Conservation (phyloP, 1,140 invertebrate genomes). For the Oreohelix idahoensis region DNA sequence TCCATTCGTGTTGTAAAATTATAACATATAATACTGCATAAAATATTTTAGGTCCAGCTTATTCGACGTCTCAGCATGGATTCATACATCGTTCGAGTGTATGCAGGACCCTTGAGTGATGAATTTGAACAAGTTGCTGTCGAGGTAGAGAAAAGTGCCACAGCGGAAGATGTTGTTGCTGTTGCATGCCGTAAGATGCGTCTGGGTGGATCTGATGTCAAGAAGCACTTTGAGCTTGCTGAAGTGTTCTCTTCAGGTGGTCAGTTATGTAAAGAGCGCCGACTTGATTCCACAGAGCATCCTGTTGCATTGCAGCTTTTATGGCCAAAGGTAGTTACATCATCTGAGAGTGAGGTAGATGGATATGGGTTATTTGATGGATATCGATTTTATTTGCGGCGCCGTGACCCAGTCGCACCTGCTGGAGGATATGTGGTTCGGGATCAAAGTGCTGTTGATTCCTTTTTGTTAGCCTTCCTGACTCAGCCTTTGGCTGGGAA, state of each 20-base stretch:
- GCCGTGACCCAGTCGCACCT: conserved; percentile 63
- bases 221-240: conserved; percentile 84
- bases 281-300: conserved; percentile 87
- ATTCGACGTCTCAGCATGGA: conserved; percentile 67
- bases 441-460: conserved; percentile 82
- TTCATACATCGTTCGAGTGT: conserved; percentile 82
- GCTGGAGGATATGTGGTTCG: conserved; percentile 81
- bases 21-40: no score
- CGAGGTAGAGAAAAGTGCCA: conserved; percentile 92
- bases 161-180: conserved; percentile 85
- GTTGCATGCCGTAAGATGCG: conserved; percentile 86
- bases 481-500: conserved; percentile 88
- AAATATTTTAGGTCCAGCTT: conserved; percentile 45
- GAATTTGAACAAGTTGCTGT: conserved; percentile 92
- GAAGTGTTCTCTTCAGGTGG: conserved; percentile 85
- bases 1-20: no score
- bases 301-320: conserved; percentile 93
- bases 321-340: conserved; percentile 83
- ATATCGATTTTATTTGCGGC: conserved; percentile 70
- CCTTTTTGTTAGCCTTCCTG: conserved; percentile 90
- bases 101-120: conserved; percentile 89
- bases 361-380: conserved; percentile 43
- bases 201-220: conserved; percentile 79
- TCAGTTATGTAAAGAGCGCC: conserved; percentile 92
- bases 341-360: conserved; percentile 43